Base-by-base conservation (phyloP, 2,888 invertebrate genomes). In the Platycnemis pennipes region DNA sequence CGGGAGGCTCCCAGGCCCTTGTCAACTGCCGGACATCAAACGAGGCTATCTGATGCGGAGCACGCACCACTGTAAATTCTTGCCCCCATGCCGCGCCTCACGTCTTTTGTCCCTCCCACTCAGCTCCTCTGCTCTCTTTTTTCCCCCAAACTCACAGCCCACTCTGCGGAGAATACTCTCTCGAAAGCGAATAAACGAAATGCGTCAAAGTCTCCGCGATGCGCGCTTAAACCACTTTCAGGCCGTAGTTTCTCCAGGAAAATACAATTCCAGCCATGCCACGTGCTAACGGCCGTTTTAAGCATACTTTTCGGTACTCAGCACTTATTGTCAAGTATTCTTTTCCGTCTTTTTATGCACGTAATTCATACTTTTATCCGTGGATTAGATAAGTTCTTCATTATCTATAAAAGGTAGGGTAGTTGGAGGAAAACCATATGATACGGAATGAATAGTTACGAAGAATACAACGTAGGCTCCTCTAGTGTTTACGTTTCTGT, bases 1-100 rank as follows among this genome's bases (percentile, higher is more conserved):
- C 31, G 45, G 45, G n/a, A 42, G n/a, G 87, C n/a, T 26, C 45
- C 46, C 87, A 46, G 13, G 45, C 87, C 26, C 87, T 22, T 87
- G 44, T 87, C 87, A 46, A 87, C 87, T n/a, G 87, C 87, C 46
- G 87, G 87, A 87, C 87, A 87, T 87, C 87, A 45, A 46, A 46
- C 46, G 87, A 46, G 87, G n/a, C 87, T 87, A 87, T 87, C 87
- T 87, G 44, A 87, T 87, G 86, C 87, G 19, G 87, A 44, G 87
- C 87, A 87, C 87, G 87, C 87, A 87, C 87, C 45, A 46, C 45
- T 44, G 87, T 87, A 46, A 87, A 87, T 87, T 87, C 87, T 26
- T 45, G n/a, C n/a, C 87, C 86, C 87, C 11, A n/a, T 44, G 5
- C 86, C 44, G 22, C 45, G 26, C 16, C 87, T n/a, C n/a, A 3